Conservation (phyloP, 2,113 vertebrate species). For the Oreotrochilus melanogaster region DNA sequence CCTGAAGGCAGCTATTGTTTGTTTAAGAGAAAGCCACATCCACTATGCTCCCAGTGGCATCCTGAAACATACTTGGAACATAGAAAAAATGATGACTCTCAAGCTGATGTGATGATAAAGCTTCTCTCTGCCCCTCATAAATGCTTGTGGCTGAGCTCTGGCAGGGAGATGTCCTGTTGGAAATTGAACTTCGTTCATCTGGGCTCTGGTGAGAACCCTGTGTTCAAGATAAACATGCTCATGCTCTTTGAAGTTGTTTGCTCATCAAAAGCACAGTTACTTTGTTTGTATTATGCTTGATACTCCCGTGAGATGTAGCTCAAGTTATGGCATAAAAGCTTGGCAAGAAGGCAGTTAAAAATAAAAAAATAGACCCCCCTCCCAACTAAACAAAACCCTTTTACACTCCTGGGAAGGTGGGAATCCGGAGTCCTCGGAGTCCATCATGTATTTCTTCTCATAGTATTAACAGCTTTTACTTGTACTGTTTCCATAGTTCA, state of each 20-base stretch:
- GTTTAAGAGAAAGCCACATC: not conserved
- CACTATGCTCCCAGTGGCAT: slow-evolving; percentile 14
- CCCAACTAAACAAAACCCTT: not conserved
- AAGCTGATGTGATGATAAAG: slow-evolving; percentile 39
- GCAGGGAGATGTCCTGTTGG: slow-evolving; percentile 57
- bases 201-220: slow-evolving; percentile 41
- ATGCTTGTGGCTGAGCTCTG: slow-evolving; percentile 43
- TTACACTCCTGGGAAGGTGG: not conserved
- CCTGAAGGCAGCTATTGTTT: slow-evolving; percentile 33
- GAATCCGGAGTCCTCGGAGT: not conserved
- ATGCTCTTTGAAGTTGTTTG: slow-evolving; percentile 58
- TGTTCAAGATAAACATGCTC: slow-evolving; percentile 56
- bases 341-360: slow-evolving; percentile 5
- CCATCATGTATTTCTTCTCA: not conserved
- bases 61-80: not conserved
- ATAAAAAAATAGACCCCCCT: not conserved
- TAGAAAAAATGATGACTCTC: not conserved
- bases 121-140: not conserved
- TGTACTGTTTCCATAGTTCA: not conserved
- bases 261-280: slow-evolving; percentile 62
- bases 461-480: not conserved
- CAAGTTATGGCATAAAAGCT: slow-evolving; percentile 43
- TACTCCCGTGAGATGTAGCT: slow-evolving; percentile 16
- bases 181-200: slow-evolving; percentile 26
- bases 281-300: slow-evolving; percentile 49